phyloP scores from a whole-genome alignment of 2,888 invertebrate species.

The Drosophila mimica region DNA sequence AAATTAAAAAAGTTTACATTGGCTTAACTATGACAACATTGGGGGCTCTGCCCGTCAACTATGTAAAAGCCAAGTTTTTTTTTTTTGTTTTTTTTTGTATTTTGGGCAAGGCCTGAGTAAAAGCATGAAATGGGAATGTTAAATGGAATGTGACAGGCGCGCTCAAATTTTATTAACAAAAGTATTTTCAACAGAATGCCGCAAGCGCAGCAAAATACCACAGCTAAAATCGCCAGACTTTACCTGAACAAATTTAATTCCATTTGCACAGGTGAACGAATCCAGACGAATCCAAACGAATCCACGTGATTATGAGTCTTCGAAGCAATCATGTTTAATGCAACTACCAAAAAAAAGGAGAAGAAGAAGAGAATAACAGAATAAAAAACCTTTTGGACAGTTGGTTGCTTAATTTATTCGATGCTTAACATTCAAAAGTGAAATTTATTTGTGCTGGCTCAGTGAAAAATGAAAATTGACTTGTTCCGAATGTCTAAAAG shows the following conservation, averaged over 20 bases:
- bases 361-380: background rate
- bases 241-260: conserved; percentile 59
- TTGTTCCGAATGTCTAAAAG: conserved; percentile 39
- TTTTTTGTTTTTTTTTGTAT: too few relatives aligned
- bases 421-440: conserved; percentile 11
- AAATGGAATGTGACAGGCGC: conserved; percentile 42
- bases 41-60: conserved; percentile 44
- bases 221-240: conserved; percentile 40
- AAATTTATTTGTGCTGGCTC: conserved; percentile 47
- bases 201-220: conserved; percentile 54
- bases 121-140: conserved; percentile 6
- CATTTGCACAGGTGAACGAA: conserved; percentile 45
- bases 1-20: conserved; percentile 79
- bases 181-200: conserved; percentile 68
- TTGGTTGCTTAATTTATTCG: conserved; percentile 1
- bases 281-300: background rate
- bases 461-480: conserved; percentile 63
- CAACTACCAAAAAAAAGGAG: background rate
- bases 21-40: conserved; percentile 73
- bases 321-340: conserved; percentile 13
- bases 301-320: conserved; percentile 14
- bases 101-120: background rate
- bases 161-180: conserved; percentile 56
- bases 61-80: conserved; percentile 71
- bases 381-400: background rate